Conservation (phyloP, 2,888 invertebrate species). For the Tipula confusa region DNA sequence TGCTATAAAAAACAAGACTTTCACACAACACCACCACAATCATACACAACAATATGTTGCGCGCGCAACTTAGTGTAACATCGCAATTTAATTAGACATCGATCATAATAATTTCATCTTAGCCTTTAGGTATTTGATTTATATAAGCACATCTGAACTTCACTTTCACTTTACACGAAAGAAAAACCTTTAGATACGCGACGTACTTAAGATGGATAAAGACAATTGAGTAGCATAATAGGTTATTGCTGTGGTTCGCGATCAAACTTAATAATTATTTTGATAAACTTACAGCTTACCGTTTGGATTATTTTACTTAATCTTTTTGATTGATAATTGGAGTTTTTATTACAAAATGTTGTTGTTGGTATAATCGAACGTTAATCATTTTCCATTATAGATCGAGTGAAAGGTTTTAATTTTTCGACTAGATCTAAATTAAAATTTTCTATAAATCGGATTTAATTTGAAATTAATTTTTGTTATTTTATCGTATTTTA, state of each 20-base stretch:
- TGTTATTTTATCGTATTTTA: neutral
- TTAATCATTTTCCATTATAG: neutral
- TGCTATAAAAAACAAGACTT: neutral
- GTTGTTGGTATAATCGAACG: neutral
- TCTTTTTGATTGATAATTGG: neutral
- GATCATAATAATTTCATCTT: neutral
- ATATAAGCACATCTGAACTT: neutral
- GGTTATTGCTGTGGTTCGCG: neutral
- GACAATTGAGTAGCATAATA: too few relatives aligned
- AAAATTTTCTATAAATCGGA: neutral
- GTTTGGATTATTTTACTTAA: neutral
- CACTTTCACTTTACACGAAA: neutral
- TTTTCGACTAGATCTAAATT: neutral
- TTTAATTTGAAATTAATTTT: neutral
- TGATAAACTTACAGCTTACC: neutral
- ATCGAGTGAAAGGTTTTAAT: neutral
- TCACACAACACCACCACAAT: neutral
- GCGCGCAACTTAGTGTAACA: neutral
- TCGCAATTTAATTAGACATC: neutral
- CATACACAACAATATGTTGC: neutral
- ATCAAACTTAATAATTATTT: neutral
- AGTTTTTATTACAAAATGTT: neutral
- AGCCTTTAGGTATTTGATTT: neutral
- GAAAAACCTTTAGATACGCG: neutral
- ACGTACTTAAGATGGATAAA: too few relatives aligned